Conservation (phyloP, 2,113 vertebrate species). For the Edolisoma coerulescens region DNA sequence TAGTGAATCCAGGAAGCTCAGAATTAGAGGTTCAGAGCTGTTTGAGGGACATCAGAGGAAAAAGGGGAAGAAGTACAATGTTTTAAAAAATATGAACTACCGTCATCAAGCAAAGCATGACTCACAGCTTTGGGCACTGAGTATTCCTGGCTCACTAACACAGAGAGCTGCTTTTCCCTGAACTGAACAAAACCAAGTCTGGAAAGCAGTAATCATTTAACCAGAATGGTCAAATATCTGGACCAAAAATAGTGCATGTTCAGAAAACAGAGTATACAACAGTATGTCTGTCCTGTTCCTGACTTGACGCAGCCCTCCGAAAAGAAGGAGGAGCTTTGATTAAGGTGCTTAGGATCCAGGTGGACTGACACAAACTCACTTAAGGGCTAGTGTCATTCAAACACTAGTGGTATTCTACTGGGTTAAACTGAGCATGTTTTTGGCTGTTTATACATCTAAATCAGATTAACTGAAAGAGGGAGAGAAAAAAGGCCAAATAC, state of each 20-base stretch:
- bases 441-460: background rate
- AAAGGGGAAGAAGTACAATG: background rate
- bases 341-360: background rate
- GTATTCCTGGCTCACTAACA: background rate
- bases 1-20: background rate
- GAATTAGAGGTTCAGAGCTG: background rate
- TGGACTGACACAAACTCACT: background rate
- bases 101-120: background rate
- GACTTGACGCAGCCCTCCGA: background rate
- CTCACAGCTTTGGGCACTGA: background rate
- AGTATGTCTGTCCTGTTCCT: too few relatives aligned
- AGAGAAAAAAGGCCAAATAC: background rate
- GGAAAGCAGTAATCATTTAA: background rate
- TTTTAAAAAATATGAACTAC: background rate
- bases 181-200: rapidly evolving
- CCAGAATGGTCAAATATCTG: background rate
- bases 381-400: background rate
- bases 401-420: background rate
- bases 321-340: background rate
- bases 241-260: background rate
- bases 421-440: background rate
- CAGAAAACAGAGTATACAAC: background rate
- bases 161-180: background rate
- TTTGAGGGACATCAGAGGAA: background rate
- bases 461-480: background rate